Evolutionary conservation across 2,113 vertebrate species (phyloP).

Genomic region (Petrocephalus zakoni): DNA sequence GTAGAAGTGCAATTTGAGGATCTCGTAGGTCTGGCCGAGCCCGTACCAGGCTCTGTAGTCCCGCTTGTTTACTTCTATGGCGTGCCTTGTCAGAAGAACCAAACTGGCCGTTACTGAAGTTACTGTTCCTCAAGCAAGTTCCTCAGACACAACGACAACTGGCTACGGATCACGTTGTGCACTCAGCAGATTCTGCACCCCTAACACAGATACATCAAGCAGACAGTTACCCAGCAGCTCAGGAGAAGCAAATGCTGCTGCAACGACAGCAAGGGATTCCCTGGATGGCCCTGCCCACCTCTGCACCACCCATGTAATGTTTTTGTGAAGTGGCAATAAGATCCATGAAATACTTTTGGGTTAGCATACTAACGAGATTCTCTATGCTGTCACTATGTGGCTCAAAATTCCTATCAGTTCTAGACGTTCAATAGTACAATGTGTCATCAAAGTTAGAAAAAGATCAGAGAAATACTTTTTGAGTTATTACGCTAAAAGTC

Average conservation of each 20-base stretch:
- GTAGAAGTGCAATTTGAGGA: constrained; percentile 99
- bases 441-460: neutral
- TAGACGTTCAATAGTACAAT: neutral
- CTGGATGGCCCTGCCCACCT: neutral
- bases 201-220: neutral
- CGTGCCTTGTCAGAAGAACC: constrained; percentile 70
- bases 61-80: constrained; percentile 96
- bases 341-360: neutral
- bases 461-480: neutral
- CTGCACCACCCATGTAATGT: neutral
- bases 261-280: neutral
- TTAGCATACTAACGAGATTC: neutral
- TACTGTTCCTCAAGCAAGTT: neutral
- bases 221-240: neutral
- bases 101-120: neutral
- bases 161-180: neutral
- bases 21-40: constrained; percentile 95
- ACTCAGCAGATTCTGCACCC: neutral
- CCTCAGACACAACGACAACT: neutral
- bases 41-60: constrained; percentile 98
- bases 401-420: neutral
- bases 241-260: neutral
- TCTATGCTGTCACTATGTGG: neutral
- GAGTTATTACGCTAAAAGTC: neutral
- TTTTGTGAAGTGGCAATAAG: neutral